These are phyloP conservation scores for Heteropelma amictum DNA, from an alignment of 2,888 invertebrate genomes.

Conservation along the genomic window DNA sequence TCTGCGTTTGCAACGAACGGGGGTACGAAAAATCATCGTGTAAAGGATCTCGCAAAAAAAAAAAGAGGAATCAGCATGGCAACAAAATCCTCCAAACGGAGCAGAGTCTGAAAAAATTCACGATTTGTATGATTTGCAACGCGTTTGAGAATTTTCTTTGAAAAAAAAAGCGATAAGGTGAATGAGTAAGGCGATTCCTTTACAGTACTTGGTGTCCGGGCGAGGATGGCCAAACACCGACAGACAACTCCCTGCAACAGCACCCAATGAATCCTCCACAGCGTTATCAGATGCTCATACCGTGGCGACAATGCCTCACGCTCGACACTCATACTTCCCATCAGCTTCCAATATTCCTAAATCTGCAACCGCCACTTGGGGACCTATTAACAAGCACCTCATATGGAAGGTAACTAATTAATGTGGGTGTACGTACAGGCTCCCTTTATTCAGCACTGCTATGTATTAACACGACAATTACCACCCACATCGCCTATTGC, in stretches of 20 bases:
- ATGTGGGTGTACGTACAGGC: slow-evolving; percentile 44
- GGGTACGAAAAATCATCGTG: neutral
- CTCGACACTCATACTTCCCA: slow-evolving; percentile 76
- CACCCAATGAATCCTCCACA: slow-evolving; percentile 74
- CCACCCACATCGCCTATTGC: no score
- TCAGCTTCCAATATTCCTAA: slow-evolving; percentile 81
- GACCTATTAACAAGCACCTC: slow-evolving; percentile 83
- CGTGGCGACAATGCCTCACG: slow-evolving; percentile 76
- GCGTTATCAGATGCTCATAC: slow-evolving; percentile 72
- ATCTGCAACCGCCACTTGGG: slow-evolving; percentile 82
- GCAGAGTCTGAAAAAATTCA: neutral
- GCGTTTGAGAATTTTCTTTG: neutral
- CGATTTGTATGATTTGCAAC: neutral
- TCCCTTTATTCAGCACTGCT: slow-evolving; percentile 50
- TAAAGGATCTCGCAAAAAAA: neutral
- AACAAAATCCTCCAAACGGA: neutral
- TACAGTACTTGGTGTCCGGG: slow-evolving; percentile 77
- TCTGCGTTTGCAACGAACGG: no score
- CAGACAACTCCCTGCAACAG: slow-evolving; percentile 72
- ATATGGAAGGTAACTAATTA: slow-evolving; percentile 82
- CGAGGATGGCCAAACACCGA: slow-evolving; percentile 76
- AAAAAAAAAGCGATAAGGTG: slow-evolving; percentile 23
- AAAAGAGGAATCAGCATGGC: neutral
- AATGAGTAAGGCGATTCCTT: slow-evolving; percentile 65
- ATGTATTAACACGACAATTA: neutral